These are phyloP conservation scores for Dromiciops gliroides DNA, from an alignment of 2,113 vertebrate species.

Conservation along the genomic window DNA sequence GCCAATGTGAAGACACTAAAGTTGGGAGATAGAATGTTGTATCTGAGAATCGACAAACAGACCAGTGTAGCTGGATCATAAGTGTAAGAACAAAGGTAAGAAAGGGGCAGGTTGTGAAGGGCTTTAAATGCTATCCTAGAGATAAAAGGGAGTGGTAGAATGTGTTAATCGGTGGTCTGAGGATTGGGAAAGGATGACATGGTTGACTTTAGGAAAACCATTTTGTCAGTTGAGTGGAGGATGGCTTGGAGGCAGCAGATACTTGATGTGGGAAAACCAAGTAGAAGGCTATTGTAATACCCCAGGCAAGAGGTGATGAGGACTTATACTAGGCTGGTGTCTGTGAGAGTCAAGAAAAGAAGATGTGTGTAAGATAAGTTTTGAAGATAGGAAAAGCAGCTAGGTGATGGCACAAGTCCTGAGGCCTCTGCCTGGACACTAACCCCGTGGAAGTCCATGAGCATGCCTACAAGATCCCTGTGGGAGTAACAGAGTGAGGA, in stretches of 20 bases:
- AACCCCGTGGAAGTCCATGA: too few relatives aligned
- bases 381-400: background rate
- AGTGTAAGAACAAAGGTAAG: background rate
- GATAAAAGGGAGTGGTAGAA: background rate
- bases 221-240: background rate
- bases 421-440: too few relatives aligned
- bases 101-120: background rate
- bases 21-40: background rate
- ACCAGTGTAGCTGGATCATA: background rate
- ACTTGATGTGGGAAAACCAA: background rate
- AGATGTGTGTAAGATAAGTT: background rate
- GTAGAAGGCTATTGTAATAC: background rate
- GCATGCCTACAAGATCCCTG: background rate
- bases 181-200: background rate
- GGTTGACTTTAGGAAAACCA: background rate
- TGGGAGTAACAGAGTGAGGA: background rate
- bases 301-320: background rate
- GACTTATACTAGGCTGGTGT: background rate
- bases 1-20: background rate
- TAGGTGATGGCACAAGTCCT: background rate
- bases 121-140: background rate
- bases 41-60: background rate
- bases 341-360: background rate
- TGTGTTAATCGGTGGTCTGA: background rate
- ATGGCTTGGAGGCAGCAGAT: background rate